Evolutionary conservation across 2,888 invertebrate genomes (phyloP), one percentile per base, ranked within the genome.

Genomic region (Belgica antarctica): DNA sequence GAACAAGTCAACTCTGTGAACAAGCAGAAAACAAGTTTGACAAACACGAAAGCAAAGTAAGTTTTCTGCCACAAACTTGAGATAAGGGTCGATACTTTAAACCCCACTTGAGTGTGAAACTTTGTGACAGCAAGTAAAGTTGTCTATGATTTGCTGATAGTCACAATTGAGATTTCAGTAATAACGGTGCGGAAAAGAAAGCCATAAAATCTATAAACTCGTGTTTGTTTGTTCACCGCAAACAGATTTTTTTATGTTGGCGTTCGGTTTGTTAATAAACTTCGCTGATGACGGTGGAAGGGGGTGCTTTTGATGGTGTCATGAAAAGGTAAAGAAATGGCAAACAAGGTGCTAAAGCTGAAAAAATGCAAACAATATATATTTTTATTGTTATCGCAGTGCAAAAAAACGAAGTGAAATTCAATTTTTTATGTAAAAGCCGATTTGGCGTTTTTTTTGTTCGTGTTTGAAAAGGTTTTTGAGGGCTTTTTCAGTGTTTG

Each of bases 341-440:
- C 41, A 41, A 10, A 41, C 10, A 10, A 41, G 41, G 41, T 41
- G 41, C 41, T 41, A 41, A 41, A 41, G 41, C 10, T 41, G 2
- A 41, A 41, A 41, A 41, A 41, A 41, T 41, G 41, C 41, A 41
- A 41, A 41, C 41, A 41, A 41, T 41, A 41, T 41, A 41, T n/a
- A 41, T 41, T 41, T 41, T 41, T 41, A 5, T 41, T 5, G 12
- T n/a, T 5, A 10, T 41, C 41, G 4, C 10, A 7, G 31, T n/a
- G n/a, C n/a, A 31, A 10, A 31, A 31, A 31, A n/a, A 41, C 41
- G 41, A 10, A n/a, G n/a, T n/a, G n/a, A n/a, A 15, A 5, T 41
- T 41, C 10, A 15, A 2, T 41, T 41, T 12, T 41, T 41, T 41
- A 41, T 41, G n/a, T n/a, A n/a, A 41, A 41, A 41, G 41, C 41